phyloP scores from a whole-genome alignment of 2,113 vertebrate genomes.

The Psittacus erithacus region DNA sequence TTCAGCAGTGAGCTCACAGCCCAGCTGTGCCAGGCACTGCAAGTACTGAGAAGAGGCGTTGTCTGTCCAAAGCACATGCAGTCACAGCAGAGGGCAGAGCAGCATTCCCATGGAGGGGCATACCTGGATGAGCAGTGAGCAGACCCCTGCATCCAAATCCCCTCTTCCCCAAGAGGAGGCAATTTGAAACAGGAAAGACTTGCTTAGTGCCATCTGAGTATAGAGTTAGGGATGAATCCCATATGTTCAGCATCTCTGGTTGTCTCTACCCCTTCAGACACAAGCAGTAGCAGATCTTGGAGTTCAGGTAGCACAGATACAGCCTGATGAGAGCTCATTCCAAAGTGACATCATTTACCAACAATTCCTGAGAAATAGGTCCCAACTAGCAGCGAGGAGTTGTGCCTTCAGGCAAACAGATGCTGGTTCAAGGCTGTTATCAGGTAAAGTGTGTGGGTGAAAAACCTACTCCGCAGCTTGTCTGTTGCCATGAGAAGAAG shows the following conservation, averaged over 20 bases:
- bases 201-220: not conserved
- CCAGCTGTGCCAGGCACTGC: not conserved
- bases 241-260: fast-evolving
- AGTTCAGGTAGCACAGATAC: not conserved
- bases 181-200: not conserved
- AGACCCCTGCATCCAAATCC: not conserved
- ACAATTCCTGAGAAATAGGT: slow-evolving; percentile 55
- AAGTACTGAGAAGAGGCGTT: not conserved
- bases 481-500: slow-evolving; percentile 54
- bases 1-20: not conserved
- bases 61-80: not conserved
- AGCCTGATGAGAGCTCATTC: not conserved
- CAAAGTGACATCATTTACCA: slow-evolving; percentile 54
- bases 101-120: not conserved
- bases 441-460: slow-evolving; percentile 34
- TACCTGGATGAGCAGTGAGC: fast-evolving
- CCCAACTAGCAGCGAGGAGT: slow-evolving; percentile 15
- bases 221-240: not conserved
- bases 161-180: not conserved
- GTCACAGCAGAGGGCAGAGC: not conserved
- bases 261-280: not conserved
- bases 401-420: slow-evolving; percentile 65
- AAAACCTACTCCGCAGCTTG: slow-evolving; percentile 22
- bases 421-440: slow-evolving; percentile 42
- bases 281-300: not conserved